A percentile compares a stretch with the other conserved stretches of the same genome.
Evolutionary conservation across 2,888 invertebrate species (phyloP).

Genomic region (Microdon myrmicae): DNA sequence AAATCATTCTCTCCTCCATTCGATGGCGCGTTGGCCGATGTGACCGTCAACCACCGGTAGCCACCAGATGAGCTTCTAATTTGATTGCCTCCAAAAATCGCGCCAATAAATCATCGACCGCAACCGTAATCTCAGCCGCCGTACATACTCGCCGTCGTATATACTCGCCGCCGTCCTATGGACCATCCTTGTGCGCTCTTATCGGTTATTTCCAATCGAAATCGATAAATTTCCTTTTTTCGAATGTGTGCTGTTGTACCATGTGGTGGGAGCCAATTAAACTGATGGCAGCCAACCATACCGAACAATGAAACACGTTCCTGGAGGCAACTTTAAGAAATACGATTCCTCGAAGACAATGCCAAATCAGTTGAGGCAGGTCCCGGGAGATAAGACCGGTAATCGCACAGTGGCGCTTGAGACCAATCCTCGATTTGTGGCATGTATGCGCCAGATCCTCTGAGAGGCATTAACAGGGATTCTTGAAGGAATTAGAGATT

Average conservation of each 20-base stretch:
- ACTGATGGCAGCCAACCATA: slow-evolving; percentile 46
- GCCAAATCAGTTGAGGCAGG: slow-evolving; percentile 45
- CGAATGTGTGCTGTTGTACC: no score
- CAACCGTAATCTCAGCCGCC: slow-evolving; percentile 41
- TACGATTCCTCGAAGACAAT: slow-evolving; percentile 46
- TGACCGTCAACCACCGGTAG: slow-evolving; percentile 44
- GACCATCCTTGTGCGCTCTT: slow-evolving; percentile 34
- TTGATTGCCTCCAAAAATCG: slow-evolving; percentile 50
- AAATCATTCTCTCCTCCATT: slow-evolving; percentile 27
- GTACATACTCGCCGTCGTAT: background rate
- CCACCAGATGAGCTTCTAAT: slow-evolving; percentile 50
- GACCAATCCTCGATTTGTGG: slow-evolving; percentile 21
- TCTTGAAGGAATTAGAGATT: no score
- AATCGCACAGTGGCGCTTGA: slow-evolving; percentile 35
- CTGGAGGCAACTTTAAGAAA: slow-evolving; percentile 48
- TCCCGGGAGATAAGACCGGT: slow-evolving; percentile 13
- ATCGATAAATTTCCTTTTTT: slow-evolving; percentile 49
- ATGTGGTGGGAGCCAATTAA: slow-evolving; percentile 51
- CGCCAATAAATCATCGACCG: slow-evolving; percentile 46
- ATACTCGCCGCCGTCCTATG: slow-evolving; percentile 11
- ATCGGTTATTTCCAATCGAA: slow-evolving; percentile 52
- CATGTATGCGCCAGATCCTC: no score
- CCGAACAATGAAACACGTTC: slow-evolving; percentile 45
- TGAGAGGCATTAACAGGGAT: no score
- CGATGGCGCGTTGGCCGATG: background rate